Evolutionary conservation across 2,797 vertebrate genomes (phyloP), one percentile per base, ranked within the genome.

Genomic region (Falco biarmicus): DNA sequence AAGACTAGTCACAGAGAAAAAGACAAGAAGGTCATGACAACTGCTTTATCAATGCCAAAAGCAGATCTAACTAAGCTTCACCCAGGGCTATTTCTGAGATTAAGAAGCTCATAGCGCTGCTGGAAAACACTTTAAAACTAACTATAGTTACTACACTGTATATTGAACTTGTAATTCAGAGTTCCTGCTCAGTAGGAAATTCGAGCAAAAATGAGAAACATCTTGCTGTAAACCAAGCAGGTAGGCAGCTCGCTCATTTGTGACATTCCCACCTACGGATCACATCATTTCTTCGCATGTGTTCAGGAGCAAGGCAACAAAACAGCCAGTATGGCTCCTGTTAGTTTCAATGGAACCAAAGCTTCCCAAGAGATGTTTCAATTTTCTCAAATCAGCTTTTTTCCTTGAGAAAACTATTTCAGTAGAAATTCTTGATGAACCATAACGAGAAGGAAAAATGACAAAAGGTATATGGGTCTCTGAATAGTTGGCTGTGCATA

Each of bases 11-110:
- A 87, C 47, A 84, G 76, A 82, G 70, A 89, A 81, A 80, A 80
- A 84, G 69, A 91, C 80, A 89, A 87, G 75, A 77, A 96, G 81
- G 87, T 95, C 87, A 79, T 37, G 81, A 89, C 63, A 93, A 84
- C 68, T 84, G 37, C 80, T 84, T 95, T 94, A 95, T 81, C 83
- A 86, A 69, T 53, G 45, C 53, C 79, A 78, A 71, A 91, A 93
- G 10, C 34, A 84, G 85, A 86, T 88, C 90, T 84, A 95, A 95
- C 76, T 90, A 93, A 91, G 83, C 65, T 90, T 90, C 5, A 5
- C 85, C 84, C 76, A 78, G 47, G 65, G 69, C 53, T 94, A 11
- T 91, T 90, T 86, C 90, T 34, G 53, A 81, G 79, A 95, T 90
- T 93, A 91, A 81, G 79, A 39, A 93, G 13, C 34, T 93, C 22